Conservation (phyloP, 2,888 invertebrate genomes). For the Cheilosia urbana region DNA sequence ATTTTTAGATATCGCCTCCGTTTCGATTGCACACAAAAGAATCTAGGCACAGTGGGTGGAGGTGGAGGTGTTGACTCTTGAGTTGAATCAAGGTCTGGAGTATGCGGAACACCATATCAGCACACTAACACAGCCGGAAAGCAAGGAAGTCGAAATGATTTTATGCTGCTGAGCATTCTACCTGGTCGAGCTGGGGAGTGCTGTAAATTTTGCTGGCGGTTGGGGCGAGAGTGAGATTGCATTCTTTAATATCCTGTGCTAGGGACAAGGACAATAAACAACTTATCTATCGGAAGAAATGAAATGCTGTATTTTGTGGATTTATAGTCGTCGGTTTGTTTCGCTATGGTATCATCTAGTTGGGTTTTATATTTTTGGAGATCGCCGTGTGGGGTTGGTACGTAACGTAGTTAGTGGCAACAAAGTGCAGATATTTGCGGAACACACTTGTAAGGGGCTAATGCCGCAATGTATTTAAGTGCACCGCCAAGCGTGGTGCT, state of each 20-base stretch:
- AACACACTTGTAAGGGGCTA: neutral
- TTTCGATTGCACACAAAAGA: constrained; percentile 74
- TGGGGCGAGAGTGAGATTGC: constrained; percentile 46
- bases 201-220: constrained; percentile 19
- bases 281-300: constrained; percentile 72
- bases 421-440: neutral
- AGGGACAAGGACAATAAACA: constrained; percentile 69
- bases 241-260: constrained; percentile 74
- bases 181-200: constrained; percentile 32
- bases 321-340: constrained; percentile 50
- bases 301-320: constrained; percentile 62
- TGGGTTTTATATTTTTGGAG: constrained; percentile 3
- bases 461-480: neutral
- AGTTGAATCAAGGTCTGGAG: constrained; percentile 34
- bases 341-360: constrained; percentile 29
- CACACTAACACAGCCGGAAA: constrained; percentile 53
- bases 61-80: constrained; percentile 53
- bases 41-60: constrained; percentile 56
- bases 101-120: constrained; percentile 35
- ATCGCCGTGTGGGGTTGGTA: neutral
- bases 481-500: neutral
- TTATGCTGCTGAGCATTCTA: constrained; percentile 60
- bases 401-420: constrained; percentile 6
- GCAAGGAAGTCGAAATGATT: constrained; percentile 74
- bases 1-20: constrained; percentile 71